Conservation (phyloP, 1,140 invertebrate genomes). For the Diorhabda sublineata region DNA sequence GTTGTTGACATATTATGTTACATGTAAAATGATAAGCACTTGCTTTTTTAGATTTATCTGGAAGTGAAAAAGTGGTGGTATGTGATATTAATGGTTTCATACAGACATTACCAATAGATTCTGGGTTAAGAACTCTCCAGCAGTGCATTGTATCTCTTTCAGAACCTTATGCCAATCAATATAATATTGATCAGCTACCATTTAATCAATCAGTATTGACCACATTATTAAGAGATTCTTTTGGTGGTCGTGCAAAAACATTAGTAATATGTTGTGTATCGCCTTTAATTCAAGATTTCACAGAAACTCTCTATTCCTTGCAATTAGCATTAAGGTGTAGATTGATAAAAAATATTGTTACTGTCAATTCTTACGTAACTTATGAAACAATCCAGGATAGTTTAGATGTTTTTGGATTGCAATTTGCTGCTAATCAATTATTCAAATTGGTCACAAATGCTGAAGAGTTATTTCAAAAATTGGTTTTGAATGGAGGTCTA, state of each 20-base stretch:
- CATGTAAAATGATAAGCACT: too few species aligned
- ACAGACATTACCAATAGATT: constrained; percentile 48
- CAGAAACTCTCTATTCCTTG: constrained; percentile 60
- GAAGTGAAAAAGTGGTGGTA: constrained; percentile 54
- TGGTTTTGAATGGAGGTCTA: constrained; percentile 56
- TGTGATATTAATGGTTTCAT: constrained; percentile 45
- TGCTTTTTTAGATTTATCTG: constrained; percentile 52
- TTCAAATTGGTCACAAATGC: constrained; percentile 77
- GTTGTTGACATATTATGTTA: too few species aligned
- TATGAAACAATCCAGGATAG: constrained; percentile 55
- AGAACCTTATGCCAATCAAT: constrained; percentile 53
- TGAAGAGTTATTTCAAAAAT: constrained; percentile 73
- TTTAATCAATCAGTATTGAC: constrained; percentile 64
- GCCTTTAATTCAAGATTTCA: constrained; percentile 56
- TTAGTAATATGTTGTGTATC: constrained; percentile 62
- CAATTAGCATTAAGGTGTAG: constrained; percentile 58
- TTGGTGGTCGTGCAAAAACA: constrained; percentile 64
- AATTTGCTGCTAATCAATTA: constrained; percentile 78
- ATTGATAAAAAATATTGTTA: constrained; percentile 62
- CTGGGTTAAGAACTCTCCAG: constrained; percentile 57
- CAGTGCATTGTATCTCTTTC: constrained; percentile 58
- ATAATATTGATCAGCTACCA: constrained; percentile 42
- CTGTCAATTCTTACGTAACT: constrained; percentile 63
- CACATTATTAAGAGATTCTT: constrained; percentile 63
- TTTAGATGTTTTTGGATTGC: constrained; percentile 61